Evolutionary conservation across 92 coral and sea anemone species (phyloP), one percentile per base, ranked within the genome.

Genomic region (Umimayanthus kanabou): DNA sequence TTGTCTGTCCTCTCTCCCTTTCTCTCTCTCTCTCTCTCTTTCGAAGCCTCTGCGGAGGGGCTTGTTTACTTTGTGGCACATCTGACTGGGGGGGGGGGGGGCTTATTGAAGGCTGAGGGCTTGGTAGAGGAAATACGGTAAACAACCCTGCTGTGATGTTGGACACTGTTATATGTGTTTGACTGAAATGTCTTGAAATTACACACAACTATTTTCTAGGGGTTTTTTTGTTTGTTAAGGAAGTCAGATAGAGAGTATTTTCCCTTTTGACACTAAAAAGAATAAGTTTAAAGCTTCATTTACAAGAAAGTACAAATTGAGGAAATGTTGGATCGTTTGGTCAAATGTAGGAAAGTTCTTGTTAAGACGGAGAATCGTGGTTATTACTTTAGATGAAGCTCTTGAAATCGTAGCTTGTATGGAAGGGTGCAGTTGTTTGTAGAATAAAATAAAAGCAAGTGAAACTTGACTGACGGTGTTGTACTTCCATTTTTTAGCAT

Each of bases 401-500:
- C 23, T 5, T 37, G 20, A 74, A 73, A 39, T 73, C 42, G 29
- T 39, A 74, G 22, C 4, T 74, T 33, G 79, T 74, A 74, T 18
- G 25, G 11, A 23, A 9, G 45, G 50, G 45, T 43, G 45, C 50
- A 39, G 79, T 14, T 74, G 13, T 23, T 74, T 74, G 49, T 39
- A 33, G 50, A 16, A 61, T 2, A 40, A 39, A 74, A 74, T 74
- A 74, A 74, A 74, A 39, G 28, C 79, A 74, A 74, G 79, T 74
- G 49, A 74, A 74, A 74, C 79, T 74, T 74, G 79, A 18, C 47
- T 74, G 45, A 74, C 3, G 50, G 5, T 33, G n/a, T 39, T 4
- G 79, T 74, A 57, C 23, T 16, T 57, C 66, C 4, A 53, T 11
- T 15, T 53, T 53, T 61, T 61, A 61, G 25, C 69, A 23, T 61